These are phyloP conservation scores for Lutjanus erythropterus DNA, from an alignment of 2,113 vertebrate genomes.

Conservation along the genomic window DNA sequence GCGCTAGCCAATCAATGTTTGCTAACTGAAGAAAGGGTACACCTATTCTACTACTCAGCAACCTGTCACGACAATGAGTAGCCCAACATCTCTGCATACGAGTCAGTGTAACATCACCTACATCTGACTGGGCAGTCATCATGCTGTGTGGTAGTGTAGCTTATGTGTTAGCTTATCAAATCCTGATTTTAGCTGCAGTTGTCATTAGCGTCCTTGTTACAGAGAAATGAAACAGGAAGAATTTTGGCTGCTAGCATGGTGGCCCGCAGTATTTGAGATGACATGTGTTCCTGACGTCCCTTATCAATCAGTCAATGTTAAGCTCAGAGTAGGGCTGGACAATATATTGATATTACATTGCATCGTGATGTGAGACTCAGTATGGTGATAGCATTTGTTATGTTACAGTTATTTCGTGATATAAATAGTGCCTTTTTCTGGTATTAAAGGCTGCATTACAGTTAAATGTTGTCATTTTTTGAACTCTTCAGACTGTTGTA, in stretches of 20 bases:
- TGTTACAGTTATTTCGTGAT: too few species aligned
- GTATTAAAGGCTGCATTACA: too few species aligned
- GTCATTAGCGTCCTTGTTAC: not conserved
- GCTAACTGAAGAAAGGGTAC: not conserved
- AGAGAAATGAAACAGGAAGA: conserved; percentile 34
- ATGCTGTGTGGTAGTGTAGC: not conserved
- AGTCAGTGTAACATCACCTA: not conserved
- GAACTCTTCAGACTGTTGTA: too few species aligned
- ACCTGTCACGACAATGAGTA: not conserved
- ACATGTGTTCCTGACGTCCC: not conserved
- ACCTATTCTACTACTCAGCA: not conserved
- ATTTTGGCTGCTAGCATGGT: not conserved
- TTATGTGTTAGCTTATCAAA: not conserved
- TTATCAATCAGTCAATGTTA: too few species aligned
- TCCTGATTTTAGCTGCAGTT: not conserved
- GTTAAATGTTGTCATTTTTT: too few species aligned
- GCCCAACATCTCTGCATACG: not conserved
- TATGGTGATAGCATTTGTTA: too few species aligned
- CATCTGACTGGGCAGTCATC: not conserved
- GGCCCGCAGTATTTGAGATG: not conserved
- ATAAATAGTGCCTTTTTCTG: too few species aligned
- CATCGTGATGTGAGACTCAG: too few species aligned
- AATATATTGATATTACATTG: too few species aligned
- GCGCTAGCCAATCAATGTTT: conserved; percentile 25
- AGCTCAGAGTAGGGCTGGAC: too few species aligned